phyloP scores from a whole-genome alignment of 2,888 invertebrate species.

The Cylloceria caligata region DNA sequence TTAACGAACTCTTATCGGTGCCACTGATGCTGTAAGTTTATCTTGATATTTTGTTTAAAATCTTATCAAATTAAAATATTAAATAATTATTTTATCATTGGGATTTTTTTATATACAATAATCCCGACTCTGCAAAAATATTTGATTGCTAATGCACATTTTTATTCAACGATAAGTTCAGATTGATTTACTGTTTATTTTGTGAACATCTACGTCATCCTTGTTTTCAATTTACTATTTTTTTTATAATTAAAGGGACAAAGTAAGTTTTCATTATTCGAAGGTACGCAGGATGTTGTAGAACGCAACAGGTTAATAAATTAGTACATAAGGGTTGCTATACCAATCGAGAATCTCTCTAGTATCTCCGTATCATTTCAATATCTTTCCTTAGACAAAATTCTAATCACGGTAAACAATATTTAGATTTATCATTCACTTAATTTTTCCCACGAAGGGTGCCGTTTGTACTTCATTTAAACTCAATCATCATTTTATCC shows the following conservation, averaged over 20 bases:
- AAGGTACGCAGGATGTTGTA: not conserved
- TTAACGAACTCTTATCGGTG: not conserved
- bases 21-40: slow-evolving; percentile 48
- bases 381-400: not conserved
- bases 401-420: not conserved
- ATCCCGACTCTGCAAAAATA: not conserved
- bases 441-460: not conserved
- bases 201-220: too few species aligned
- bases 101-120: not conserved
- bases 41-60: not conserved
- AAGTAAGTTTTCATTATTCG: not conserved
- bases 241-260: not conserved
- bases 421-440: not conserved
- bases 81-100: not conserved
- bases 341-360: not conserved
- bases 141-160: not conserved
- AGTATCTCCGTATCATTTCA: not conserved
- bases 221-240: not conserved
- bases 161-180: not conserved
- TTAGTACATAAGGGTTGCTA: too few species aligned
- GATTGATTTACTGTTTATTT: too few species aligned
- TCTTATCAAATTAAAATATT: not conserved
- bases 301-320: slow-evolving; percentile 31
- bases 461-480: not conserved
- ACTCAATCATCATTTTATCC: not conserved